Conservation (phyloP, 1,140 invertebrate species). For the Drepana arcuata region DNA sequence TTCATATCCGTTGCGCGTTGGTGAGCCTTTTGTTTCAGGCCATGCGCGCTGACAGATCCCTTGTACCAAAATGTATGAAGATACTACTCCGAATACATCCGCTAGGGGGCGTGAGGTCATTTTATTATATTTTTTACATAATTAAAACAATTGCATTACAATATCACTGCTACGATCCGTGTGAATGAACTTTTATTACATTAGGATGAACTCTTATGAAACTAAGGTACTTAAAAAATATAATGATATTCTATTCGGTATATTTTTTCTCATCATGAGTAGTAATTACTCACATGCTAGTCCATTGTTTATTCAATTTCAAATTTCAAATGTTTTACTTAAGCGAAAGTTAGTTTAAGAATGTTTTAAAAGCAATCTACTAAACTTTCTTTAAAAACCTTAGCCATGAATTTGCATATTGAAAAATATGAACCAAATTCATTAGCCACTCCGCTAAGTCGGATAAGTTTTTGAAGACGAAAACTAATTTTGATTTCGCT, state of each 20-base stretch:
- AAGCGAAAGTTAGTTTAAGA: no score
- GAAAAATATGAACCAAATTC: no score
- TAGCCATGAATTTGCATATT: no score
- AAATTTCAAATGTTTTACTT: no score
- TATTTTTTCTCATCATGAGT: not conserved
- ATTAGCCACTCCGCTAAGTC: no score
- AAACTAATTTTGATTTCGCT: no score
- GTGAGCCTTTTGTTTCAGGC: slow-evolving; percentile 52
- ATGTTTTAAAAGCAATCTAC: not conserved
- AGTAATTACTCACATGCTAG: no score
- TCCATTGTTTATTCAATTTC: no score
- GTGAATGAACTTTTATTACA: slow-evolving; percentile 26
- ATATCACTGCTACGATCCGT: slow-evolving; percentile 33
- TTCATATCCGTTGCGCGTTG: slow-evolving; percentile 48
- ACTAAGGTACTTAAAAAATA: not conserved
- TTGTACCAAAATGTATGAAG: not conserved
- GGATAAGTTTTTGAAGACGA: no score
- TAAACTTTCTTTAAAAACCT: no score
- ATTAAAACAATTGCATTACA: slow-evolving; percentile 47
- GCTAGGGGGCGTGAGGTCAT: slow-evolving; percentile 42
- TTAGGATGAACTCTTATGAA: slow-evolving; percentile 9
- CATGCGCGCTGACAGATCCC: not conserved
- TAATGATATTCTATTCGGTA: not conserved
- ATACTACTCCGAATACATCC: slow-evolving; percentile 37
- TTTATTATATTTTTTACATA: slow-evolving; percentile 57